Conservation (phyloP, 2,113 vertebrate genomes). For the Grallaria varia region DNA sequence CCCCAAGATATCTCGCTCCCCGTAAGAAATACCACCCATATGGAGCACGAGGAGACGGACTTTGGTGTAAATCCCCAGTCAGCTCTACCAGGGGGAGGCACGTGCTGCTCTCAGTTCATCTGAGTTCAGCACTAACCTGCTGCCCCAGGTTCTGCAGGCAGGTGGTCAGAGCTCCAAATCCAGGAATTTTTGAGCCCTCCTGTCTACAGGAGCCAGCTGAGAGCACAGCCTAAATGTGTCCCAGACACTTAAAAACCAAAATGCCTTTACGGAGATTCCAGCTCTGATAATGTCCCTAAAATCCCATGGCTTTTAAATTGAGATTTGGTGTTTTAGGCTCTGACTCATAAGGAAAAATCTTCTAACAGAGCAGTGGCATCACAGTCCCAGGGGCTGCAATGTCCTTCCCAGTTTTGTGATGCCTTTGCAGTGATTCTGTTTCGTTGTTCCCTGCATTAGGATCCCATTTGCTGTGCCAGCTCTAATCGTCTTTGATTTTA, state of each 20-base stretch:
- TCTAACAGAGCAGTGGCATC: not conserved
- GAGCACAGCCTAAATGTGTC: not conserved
- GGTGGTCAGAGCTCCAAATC: not conserved
- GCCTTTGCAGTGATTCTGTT: not conserved
- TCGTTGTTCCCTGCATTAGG: not conserved
- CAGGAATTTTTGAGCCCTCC: not conserved
- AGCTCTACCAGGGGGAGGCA: not conserved
- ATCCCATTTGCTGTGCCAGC: not conserved
- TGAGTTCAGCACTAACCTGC: not conserved
- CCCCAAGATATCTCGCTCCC: not conserved
- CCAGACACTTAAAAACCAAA: not conserved
- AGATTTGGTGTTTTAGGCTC: not conserved
- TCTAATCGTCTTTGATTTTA: not conserved
- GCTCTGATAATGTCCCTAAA: not conserved
- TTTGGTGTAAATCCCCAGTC: not conserved
- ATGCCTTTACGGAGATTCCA: not conserved
- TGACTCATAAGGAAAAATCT: not conserved
- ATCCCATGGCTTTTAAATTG: not conserved
- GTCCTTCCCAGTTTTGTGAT: not conserved
- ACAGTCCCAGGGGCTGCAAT: not conserved
- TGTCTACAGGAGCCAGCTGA: not conserved
- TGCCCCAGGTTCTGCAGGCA: not conserved
- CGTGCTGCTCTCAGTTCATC: not conserved
- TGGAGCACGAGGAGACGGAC: not conserved
- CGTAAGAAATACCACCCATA: not conserved